Percentiles rank a stretch among this genome's conserved stretches.
phyloP scores from a whole-genome alignment of 2,888 invertebrate genomes.

The Xestia rhomboidea region DNA sequence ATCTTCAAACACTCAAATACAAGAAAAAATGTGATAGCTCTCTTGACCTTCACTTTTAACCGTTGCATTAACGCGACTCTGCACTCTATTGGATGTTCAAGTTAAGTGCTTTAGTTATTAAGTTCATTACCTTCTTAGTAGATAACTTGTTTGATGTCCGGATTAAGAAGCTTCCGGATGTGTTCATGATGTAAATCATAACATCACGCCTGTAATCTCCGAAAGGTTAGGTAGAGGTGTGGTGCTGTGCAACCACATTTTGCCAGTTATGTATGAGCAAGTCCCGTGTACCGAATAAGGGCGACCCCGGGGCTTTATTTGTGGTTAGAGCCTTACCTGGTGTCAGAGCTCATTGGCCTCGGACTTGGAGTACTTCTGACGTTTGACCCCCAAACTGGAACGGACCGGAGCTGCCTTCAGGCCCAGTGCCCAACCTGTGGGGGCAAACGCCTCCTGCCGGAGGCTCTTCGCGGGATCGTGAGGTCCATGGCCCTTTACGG shows the following conservation, averaged over 20 bases:
- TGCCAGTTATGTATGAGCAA: neutral
- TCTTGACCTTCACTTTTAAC: slow-evolving; percentile 69
- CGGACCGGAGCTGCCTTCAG: too few relatives aligned
- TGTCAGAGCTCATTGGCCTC: too few relatives aligned
- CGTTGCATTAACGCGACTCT: slow-evolving; percentile 24
- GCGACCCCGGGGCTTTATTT: too few relatives aligned
- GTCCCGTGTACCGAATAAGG: neutral
- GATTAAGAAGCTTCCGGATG: slow-evolving; percentile 6
- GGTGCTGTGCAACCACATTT: neutral
- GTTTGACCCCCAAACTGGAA: too few relatives aligned
- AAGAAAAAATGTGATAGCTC: too few relatives aligned
- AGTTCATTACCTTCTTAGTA: slow-evolving; percentile 17
- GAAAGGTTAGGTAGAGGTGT: neutral
- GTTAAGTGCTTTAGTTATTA: slow-evolving; percentile 34
- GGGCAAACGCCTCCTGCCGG: too few relatives aligned
- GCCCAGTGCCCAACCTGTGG: too few relatives aligned
- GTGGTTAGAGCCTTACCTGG: too few relatives aligned
- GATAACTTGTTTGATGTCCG: slow-evolving; percentile 16
- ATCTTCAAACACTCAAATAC: too few relatives aligned
- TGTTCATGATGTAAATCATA: neutral
- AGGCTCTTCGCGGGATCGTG: too few relatives aligned
- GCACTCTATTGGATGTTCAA: slow-evolving; percentile 23
- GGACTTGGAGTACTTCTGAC: too few relatives aligned
- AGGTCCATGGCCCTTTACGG: too few relatives aligned
- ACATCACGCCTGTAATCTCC: neutral